A percentile compares a stretch with the other conserved stretches of the same genome.
phyloP scores from a whole-genome alignment of 2,888 invertebrate genomes.

The Polymixis lichenea region DNA sequence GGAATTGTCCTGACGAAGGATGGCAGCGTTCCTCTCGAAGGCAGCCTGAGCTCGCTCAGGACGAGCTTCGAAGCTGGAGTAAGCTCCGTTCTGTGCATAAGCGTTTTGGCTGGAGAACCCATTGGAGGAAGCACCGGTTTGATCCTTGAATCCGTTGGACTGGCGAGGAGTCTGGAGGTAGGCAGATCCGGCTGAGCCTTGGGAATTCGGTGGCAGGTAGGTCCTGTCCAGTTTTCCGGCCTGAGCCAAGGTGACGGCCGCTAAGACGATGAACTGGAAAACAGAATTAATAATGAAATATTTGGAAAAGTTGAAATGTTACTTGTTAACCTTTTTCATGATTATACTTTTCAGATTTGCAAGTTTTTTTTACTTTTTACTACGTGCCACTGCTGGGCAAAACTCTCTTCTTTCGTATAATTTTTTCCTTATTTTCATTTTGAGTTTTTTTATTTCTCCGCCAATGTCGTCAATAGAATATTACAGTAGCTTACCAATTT shows the following conservation, averaged over 20 bases:
- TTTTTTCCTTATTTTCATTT: too few species aligned
- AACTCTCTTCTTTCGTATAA: not conserved
- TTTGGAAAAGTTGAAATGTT: not conserved
- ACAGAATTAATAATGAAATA: not conserved
- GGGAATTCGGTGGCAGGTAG: slow-evolving; percentile 82
- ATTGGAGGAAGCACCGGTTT: slow-evolving; percentile 49
- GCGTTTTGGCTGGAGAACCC: slow-evolving; percentile 34
- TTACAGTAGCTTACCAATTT: slow-evolving; percentile 77
- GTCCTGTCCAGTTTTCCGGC: slow-evolving; percentile 82
- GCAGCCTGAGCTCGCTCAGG: slow-evolving; percentile 82
- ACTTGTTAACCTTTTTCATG: not conserved
- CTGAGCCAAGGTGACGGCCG: slow-evolving; percentile 75
- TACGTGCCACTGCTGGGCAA: too few species aligned
- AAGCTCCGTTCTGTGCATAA: slow-evolving; percentile 36
- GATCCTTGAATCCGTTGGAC: slow-evolving; percentile 50
- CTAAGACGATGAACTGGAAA: slow-evolving; percentile 80
- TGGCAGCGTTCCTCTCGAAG: slow-evolving; percentile 84
- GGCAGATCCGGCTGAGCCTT: slow-evolving; percentile 58
- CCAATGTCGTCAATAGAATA: not conserved
- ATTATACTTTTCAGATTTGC: too few species aligned
- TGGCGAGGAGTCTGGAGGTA: slow-evolving; percentile 62
- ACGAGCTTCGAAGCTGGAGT: slow-evolving; percentile 63
- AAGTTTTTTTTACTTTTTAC: not conserved
- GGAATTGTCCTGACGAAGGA: slow-evolving; percentile 81
- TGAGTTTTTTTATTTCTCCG: not conserved